Conservation (phyloP, 2,113 vertebrate species). For the Malurus alboscapulatus region DNA sequence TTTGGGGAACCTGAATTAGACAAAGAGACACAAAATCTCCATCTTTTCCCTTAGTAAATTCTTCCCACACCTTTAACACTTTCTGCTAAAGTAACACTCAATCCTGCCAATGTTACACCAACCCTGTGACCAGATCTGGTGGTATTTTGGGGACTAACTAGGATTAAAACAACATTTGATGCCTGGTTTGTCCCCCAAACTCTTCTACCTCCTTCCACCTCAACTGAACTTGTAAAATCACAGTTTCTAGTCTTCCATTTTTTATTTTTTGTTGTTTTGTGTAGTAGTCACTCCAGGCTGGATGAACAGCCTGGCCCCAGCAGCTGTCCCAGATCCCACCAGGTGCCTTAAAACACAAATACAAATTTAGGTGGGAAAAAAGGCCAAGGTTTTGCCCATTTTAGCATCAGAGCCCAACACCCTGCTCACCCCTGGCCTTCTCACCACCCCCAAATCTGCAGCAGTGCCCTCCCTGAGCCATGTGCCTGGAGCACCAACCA, state of each 20-base stretch:
- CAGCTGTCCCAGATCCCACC: background rate
- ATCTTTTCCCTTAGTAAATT: background rate
- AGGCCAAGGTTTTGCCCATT: background rate
- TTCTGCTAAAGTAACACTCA: background rate
- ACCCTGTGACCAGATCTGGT: background rate
- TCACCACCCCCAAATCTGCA: accelerated
- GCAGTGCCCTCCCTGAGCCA: background rate
- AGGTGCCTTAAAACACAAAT: background rate
- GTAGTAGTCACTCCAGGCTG: background rate
- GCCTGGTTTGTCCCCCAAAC: background rate
- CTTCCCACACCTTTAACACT: background rate
- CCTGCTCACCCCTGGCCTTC: background rate
- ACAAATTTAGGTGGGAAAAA: background rate
- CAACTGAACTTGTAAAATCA: background rate
- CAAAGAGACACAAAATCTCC: background rate
- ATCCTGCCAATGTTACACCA: accelerated
- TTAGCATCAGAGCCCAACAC: background rate
- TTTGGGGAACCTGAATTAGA: background rate
- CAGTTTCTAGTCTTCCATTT: accelerated
- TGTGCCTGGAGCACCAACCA: background rate
- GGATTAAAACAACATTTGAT: background rate
- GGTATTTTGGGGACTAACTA: background rate
- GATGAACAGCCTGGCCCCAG: background rate
- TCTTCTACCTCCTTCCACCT: background rate
- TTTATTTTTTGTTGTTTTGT: background rate